Base-by-base conservation (phyloP, 2,113 vertebrate genomes). In the Phalacrocorax aristotelis region DNA sequence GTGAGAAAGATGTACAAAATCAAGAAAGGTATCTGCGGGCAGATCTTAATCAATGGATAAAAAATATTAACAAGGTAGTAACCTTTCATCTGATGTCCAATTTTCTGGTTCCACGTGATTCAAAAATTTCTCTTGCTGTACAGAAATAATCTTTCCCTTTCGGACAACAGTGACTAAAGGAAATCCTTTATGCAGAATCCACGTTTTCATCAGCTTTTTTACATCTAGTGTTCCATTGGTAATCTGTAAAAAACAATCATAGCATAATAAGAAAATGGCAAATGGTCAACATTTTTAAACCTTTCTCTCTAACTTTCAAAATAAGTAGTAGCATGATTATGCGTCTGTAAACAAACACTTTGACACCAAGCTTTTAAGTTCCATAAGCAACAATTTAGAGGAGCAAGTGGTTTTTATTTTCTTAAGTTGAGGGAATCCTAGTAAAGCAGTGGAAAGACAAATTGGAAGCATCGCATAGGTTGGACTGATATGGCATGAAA, bases 131-230 rank as follows among this genome's bases (percentile, higher is more conserved):
- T 99, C 99, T 94, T 99, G 99, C 22, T 98, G 98, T 49, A 99
- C 34, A 81, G 68, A 97, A 92, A 99, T 97, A 75, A 96, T 72
- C 69, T 96, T 98, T 78, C 98, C 99, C 40, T 97, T 98, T 85
- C 96, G 98, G 76, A 94, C 98, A 78, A 99, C 98, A 38, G 98
- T 99, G 78, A 99, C 98, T 97, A 99, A 95, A 60, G 99, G 99
- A 98, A 99, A 99, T 79, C 99, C 99, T 98, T 99, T 99, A 89
- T 99, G 99, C 29, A 98, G 96, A 27, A 99, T 99, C 99, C 99
- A 99, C 6, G 99, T 99, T 95, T 97, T 98, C 99, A 99, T 99
- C 97, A 99, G 98, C 92, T 98, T 98, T 61, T 99, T 98, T 52
- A 99, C 98, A 92, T 98, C 98, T 70, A 97, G 81, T 11, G 97